Evolutionary conservation across 2,888 invertebrate species (phyloP), one percentile per base, ranked within the genome.

Genomic region (Erebia epiphron): DNA sequence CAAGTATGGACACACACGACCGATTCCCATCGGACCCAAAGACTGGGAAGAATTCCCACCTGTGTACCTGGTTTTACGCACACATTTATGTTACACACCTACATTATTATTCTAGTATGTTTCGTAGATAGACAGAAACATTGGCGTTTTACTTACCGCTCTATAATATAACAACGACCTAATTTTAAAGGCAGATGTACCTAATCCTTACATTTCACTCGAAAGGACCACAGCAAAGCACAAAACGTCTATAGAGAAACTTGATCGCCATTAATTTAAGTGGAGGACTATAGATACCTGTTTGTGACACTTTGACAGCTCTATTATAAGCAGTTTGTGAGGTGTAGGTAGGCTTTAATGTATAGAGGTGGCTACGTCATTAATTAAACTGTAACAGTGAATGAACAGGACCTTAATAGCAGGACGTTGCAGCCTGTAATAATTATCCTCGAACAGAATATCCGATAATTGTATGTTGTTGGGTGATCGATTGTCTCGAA

Each of bases 331-430:
- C 71, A 35, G 67, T 69, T 69, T 64, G 58, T 70, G 68, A 49
- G 21, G 46, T 73, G 74, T 71, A 71, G 70, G 74, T 71, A 71
- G 71, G 75, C 77, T 79, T 71, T 83, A 85, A 86, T 86, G 83
- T 85, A 82, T 79, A 76, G 79, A 80, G 76, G 75, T 61, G 18
- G 78, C 78, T 79, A 77, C 76, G 77, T 64, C 71, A 72, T 70
- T 75, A 75, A 72, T 75, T 74, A 69, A 75, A 79, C 80, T 78
- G 77, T 52, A 54, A 64, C 71, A 75, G 73, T 79, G 81, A 82
- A 83, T 83, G 79, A 78, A 76, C 65, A 75, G 67, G 75, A 76
- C 78, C 78, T 76, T 54, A 63, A 78, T 67, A 71, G 67, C 72
- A 61, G 76, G 75, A 77, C 75, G 68, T 71, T 74, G 74, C 64